Conservation (phyloP, 2,113 vertebrate species). For the Trichomycterus rosablanca region DNA sequence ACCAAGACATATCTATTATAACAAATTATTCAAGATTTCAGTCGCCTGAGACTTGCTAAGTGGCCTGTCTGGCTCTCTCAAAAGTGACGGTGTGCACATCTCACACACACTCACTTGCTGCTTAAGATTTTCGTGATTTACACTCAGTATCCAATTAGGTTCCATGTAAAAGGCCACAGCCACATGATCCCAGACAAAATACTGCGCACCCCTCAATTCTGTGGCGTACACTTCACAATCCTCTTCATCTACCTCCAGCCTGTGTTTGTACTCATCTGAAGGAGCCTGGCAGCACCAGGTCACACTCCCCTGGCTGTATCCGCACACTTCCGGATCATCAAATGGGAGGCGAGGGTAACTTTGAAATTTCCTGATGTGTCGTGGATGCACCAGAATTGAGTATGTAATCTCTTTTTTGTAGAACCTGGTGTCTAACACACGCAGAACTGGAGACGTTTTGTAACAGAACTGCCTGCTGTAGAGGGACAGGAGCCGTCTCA, state of each 20-base stretch:
- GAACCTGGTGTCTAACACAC: slow-evolving; percentile 5
- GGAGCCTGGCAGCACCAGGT: slow-evolving; percentile 34
- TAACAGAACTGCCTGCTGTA: neutral
- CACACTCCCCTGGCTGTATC: neutral
- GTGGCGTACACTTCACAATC: neutral
- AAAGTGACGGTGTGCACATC: neutral
- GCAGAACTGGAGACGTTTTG: slow-evolving; percentile 7
- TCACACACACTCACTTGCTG: slow-evolving; percentile 5
- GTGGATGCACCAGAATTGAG: slow-evolving; percentile 29
- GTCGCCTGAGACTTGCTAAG: neutral
- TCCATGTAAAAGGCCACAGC: slow-evolving; percentile 30
- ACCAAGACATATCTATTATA: no score
- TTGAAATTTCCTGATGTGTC: neutral
- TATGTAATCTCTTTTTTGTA: slow-evolving; percentile 14
- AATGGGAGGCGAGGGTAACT: slow-evolving; percentile 13
- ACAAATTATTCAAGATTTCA: neutral
- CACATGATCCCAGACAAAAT: slow-evolving; percentile 38
- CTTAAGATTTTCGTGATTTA: neutral
- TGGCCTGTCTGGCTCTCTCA: neutral
- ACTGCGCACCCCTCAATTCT: neutral
- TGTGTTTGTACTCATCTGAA: neutral
- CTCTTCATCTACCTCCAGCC: neutral
- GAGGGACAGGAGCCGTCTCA: slow-evolving; percentile 4
- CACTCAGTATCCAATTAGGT: neutral
- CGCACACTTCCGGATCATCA: neutral